A percentile compares a stretch with the other conserved stretches of the same genome.
Conservation (phyloP, 2,113 vertebrate species). For the Neodon shergylaensis region DNA sequence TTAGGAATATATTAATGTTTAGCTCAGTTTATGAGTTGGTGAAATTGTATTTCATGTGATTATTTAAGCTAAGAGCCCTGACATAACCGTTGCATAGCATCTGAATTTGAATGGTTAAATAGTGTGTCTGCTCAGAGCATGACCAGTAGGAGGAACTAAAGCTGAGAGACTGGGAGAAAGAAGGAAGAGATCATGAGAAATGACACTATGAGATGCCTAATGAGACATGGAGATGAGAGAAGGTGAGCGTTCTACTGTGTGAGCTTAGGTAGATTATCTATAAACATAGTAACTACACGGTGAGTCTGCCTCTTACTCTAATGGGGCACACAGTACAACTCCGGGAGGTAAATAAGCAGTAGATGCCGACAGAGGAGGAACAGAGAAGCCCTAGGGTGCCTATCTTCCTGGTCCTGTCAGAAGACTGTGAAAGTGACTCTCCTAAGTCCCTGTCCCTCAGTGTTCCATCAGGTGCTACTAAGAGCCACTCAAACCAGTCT, state of each 20-base stretch:
- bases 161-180: not conserved
- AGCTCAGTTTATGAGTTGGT: not conserved
- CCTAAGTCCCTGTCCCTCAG: no score
- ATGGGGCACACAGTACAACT: no score
- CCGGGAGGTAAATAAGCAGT: not conserved
- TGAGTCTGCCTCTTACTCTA: not conserved
- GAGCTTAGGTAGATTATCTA: not conserved
- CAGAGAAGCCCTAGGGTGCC: not conserved
- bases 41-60: conserved; percentile 17
- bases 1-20: conserved; percentile 4
- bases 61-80: not conserved
- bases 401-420: not conserved
- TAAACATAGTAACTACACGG: not conserved
- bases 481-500: no score
- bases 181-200: not conserved
- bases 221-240: not conserved
- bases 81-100: not conserved
- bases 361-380: not conserved
- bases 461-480: not conserved
- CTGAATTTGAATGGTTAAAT: not conserved
- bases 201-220: not conserved
- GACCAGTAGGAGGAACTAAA: not conserved
- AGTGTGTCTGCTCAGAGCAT: not conserved
- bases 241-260: not conserved
- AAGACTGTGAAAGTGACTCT: fast-evolving